Evolutionary conservation across 2,888 invertebrate species (phyloP), one percentile per base, ranked within the genome.

Genomic region (Lepidonotus clava): DNA sequence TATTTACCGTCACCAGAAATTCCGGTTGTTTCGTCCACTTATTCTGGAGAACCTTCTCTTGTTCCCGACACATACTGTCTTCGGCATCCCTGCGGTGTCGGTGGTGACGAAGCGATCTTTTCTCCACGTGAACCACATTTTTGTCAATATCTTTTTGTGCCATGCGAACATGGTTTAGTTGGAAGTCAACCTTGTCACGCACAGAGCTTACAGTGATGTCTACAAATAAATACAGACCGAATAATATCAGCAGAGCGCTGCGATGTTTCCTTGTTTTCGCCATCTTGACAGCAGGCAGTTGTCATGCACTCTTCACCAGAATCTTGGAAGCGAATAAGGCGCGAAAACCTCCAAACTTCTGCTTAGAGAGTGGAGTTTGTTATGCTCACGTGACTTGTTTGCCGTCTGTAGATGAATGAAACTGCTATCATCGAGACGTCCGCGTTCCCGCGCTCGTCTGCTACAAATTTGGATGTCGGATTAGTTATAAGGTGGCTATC

Each of bases 101-200:
- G 38, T 76, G 76, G 38, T 76, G 76, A 76, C 76, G 76, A 76
- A 76, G 76, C 14, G 76, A 76, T 21, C 80, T 41, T 46, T 80
- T 80, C 36, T 34, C 6, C 21, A 71, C 38, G n/a, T 38, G 34
- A 4, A 18, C 1, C 36, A 38, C 14, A 18, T 36, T 36, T 36
- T 71, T 34, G 1, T 34, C 38, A 14, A n/a, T 38, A 71, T 36
- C 71, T 36, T 71, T 38, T n/a, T 38, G 71, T 38, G 34, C 38
- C 71, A 71, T 71, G 38, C 71, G 71, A 38, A 5, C 14, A 71
- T 71, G 71, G 71, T 71, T 18, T 2, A 18, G 14, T 71, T 71
- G 71, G 0, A 24, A 36, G 11, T 71, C 71, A 18, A 71, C 21
- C 38, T 38, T 34, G 18, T 71, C 36, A 18, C 71, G 34, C 71